Evolutionary conservation across 2,113 vertebrate genomes (phyloP), one percentile per base, ranked within the genome.

Genomic region (Poecilia latipinna): DNA sequence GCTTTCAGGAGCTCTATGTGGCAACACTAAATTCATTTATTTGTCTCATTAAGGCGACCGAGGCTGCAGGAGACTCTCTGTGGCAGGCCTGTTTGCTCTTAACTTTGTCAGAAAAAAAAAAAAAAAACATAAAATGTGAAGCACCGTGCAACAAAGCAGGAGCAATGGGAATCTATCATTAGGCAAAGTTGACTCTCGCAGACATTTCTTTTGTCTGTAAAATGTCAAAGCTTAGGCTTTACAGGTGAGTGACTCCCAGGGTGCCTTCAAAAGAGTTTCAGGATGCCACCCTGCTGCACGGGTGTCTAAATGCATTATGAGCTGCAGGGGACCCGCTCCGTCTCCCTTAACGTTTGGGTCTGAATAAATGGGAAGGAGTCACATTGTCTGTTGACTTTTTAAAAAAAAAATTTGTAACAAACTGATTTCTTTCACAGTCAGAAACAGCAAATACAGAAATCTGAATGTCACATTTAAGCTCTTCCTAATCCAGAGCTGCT

Each of bases 1-100:
- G 96, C 95, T 95, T 96, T 97, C 95, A 90, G 91, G 96, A 95
- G 95, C 95, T 92, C 93, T 96, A 96, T 96, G 96, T 96, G 94
- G 96, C 96, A 93, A 94, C 94, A 94, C 88, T 96, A 97, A 96
- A 97, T 96, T 96, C 96, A 97, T 97, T 97, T 96, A 96, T 97
- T 97, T 97, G 95, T 96, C 96, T 98, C 96, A 96, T 96, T 96
- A 96, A 94, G 96, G 87, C 95, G 94, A 95, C 93, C 94, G 92
- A 64, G 88, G 79, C 90, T 65, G 74, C 78, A 66, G 92, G 92
- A 91, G 84, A 95, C 94, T 96, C 93, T 93, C 95, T 96, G 96
- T 94, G 95, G 94, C 92, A 93, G 91, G 94, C 86, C 81, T 90
- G 89, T 96, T 96, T 94, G 95, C 79, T 90, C 87, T 87, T 89